Conservation (phyloP, 2,113 vertebrate species). For the Malurus elegans region DNA sequence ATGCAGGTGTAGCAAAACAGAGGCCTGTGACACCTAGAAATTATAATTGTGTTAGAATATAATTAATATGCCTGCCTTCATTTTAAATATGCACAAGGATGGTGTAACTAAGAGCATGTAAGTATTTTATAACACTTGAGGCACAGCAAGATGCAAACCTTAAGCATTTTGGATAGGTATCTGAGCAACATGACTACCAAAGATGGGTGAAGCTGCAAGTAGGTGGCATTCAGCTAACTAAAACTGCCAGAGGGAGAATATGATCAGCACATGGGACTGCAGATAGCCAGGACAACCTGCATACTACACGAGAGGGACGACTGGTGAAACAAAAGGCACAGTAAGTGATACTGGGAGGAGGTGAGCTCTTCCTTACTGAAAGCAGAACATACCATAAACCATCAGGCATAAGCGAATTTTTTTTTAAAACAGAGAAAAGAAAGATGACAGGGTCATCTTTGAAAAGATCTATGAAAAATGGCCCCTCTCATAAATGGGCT, state of each 20-base stretch:
- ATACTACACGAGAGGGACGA: background rate
- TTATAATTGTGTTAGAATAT: background rate
- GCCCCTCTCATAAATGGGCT: background rate
- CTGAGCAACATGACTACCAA: background rate
- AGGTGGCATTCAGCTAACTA: background rate
- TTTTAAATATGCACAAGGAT: background rate
- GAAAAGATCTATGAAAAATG: no score
- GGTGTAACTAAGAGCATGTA: background rate
- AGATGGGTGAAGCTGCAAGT: background rate
- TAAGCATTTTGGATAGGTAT: background rate
- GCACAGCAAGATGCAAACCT: background rate
- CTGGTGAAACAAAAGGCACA: background rate
- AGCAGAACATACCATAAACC: background rate
- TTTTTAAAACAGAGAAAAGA: background rate
- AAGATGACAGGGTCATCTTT: background rate
- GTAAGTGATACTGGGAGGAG: fast-evolving
- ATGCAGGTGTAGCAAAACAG: background rate
- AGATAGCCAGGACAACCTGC: background rate
- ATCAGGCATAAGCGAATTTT: background rate
- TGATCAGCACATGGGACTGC: background rate
- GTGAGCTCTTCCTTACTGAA: background rate
- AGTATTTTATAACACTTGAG: background rate
- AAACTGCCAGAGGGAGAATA: background rate
- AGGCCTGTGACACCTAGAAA: background rate
- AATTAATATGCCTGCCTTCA: background rate